A percentile compares a stretch with the other conserved stretches of the same genome.
These are phyloP conservation scores for Chlorodrepanis virens DNA, from an alignment of 2,113 vertebrate genomes.

Conservation along the genomic window DNA sequence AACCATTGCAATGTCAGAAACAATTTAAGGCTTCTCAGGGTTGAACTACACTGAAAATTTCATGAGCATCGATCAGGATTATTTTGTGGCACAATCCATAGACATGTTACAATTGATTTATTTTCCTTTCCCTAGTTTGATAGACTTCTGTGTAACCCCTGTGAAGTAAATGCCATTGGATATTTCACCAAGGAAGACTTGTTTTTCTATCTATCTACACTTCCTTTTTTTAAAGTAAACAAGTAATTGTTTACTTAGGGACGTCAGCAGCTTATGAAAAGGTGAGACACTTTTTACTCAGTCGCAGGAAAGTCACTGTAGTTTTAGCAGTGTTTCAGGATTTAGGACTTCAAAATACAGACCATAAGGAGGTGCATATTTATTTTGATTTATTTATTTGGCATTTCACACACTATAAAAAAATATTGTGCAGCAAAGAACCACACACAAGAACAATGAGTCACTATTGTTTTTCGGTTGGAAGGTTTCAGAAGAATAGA, in stretches of 20 bases:
- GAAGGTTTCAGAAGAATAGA: background rate
- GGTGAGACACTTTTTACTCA: background rate
- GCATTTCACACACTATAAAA: background rate
- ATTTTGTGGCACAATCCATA: slow-evolving; percentile 24
- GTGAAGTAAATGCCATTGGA: background rate
- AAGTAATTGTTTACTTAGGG: background rate
- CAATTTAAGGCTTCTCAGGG: slow-evolving; percentile 9
- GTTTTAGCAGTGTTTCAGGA: background rate
- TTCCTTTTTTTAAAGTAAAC: background rate
- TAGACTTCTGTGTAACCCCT: background rate
- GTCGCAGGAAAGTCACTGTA: background rate
- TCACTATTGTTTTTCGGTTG: background rate
- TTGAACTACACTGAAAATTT: slow-evolving; percentile 42
- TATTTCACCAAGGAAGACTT: background rate
- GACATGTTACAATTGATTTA: slow-evolving; percentile 9
- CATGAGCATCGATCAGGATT: slow-evolving; percentile 11
- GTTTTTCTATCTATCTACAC: background rate
- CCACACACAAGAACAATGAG: background rate
- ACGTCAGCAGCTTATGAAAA: background rate
- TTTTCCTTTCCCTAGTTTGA: background rate
- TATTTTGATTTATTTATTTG: background rate
- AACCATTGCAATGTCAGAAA: slow-evolving; percentile 15
- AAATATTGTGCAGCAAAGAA: background rate
- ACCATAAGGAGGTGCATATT: background rate
- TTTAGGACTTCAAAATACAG: background rate